phyloP scores from a whole-genome alignment of 2,113 vertebrate genomes.

The Microcebus ravelobensis region DNA sequence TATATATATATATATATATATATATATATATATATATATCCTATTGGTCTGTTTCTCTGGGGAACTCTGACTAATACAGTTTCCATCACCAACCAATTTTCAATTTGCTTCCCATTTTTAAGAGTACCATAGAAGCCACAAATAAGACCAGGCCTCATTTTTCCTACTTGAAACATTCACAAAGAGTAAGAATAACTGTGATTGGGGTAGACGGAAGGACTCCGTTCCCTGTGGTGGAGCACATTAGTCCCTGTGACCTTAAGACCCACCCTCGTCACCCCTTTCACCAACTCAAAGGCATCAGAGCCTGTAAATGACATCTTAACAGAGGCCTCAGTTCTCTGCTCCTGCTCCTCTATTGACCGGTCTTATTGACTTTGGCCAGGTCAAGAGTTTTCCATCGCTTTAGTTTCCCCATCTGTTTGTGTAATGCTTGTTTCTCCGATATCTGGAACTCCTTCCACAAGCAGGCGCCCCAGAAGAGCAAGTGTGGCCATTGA shows the following conservation, averaged over 20 bases:
- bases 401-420: background rate
- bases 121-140: background rate
- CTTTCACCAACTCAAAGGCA: background rate
- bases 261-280: background rate
- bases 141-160: background rate
- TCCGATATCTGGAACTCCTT: background rate
- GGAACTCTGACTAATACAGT: background rate
- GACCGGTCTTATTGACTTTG: slow-evolving; percentile 36
- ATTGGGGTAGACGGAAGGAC: background rate
- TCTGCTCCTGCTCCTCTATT: background rate
- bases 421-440: slow-evolving; percentile 36
- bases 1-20: no score
- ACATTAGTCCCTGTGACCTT: background rate
- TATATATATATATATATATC: background rate
- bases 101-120: slow-evolving; percentile 3
- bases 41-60: background rate
- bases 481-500: slow-evolving; percentile 38
- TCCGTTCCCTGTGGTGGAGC: background rate
- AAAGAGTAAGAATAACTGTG: background rate
- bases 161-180: background rate
- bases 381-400: slow-evolving; percentile 14
- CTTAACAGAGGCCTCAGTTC: background rate
- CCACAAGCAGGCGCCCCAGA: slow-evolving; percentile 28
- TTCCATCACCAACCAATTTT: background rate
- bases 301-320: background rate